phyloP scores from a whole-genome alignment of 2,888 invertebrate genomes.

The Melitaea athalia region DNA sequence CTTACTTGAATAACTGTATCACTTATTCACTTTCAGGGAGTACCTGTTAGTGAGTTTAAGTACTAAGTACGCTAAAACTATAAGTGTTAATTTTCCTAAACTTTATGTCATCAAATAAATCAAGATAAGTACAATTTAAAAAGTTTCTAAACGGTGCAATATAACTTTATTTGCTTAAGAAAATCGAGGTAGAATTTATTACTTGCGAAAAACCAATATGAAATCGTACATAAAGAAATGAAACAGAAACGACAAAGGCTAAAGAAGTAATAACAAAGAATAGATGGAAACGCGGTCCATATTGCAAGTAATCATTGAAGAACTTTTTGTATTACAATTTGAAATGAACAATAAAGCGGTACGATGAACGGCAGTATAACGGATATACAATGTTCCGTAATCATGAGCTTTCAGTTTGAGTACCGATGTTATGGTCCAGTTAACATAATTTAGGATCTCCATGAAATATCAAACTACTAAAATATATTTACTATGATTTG shows the following conservation, averaged over 20 bases:
- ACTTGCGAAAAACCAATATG: background rate
- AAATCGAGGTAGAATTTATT: background rate
- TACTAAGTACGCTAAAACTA: too few species aligned
- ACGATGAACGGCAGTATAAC: constrained; percentile 15
- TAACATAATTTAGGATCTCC: constrained; percentile 4
- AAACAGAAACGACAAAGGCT: constrained; percentile 17
- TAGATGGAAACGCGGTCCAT: constrained; percentile 11
- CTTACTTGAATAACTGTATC: too few species aligned
- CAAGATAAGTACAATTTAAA: too few species aligned
- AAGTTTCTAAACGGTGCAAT: too few species aligned
- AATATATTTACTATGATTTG: too few species aligned
- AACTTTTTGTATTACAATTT: constrained; percentile 29
- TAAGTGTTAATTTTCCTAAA: too few species aligned
- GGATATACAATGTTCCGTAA: constrained; percentile 8
- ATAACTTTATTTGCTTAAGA: background rate
- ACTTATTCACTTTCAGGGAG: too few species aligned
- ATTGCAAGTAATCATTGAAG: constrained; percentile 30
- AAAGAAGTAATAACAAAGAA: constrained; percentile 22
- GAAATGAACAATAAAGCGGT: constrained; percentile 22
- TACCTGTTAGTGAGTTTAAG: too few species aligned
- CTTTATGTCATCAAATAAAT: too few species aligned
- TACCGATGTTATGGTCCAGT: constrained; percentile 19
- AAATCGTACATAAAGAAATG: background rate
- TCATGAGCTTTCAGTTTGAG: constrained; percentile 6
- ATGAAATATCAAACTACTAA: background rate